Evolutionary conservation across 2,797 vertebrate genomes (phyloP).

Genomic region (Sylvia borin): DNA sequence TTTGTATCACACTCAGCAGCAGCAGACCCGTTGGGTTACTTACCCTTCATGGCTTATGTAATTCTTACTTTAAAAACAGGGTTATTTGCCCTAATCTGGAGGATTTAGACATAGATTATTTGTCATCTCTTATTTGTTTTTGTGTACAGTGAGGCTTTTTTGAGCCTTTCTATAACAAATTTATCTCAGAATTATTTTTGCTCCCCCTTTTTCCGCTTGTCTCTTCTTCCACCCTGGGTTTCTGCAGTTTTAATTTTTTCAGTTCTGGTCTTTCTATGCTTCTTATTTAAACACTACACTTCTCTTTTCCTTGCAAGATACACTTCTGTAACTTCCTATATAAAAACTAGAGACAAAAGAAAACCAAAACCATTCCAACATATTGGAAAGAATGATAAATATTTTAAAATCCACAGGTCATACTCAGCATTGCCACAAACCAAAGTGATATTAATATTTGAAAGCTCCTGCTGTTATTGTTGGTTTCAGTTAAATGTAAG

Average conservation of each 20-base stretch:
- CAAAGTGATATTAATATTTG: neutral
- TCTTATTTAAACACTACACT: neutral
- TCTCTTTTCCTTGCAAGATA: neutral
- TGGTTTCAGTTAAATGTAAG: neutral
- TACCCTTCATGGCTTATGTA: neutral
- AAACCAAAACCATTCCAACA: neutral
- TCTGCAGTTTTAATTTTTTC: neutral
- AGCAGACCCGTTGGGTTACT: neutral
- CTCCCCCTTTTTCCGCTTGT: rapidly evolving
- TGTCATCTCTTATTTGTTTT: neutral
- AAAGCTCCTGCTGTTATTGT: neutral
- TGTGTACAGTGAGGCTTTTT: neutral
- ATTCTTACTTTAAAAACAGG: neutral
- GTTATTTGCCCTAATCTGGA: neutral
- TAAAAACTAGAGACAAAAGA: neutral
- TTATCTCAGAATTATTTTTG: neutral
- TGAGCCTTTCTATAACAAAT: neutral
- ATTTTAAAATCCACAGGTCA: neutral
- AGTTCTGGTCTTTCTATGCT: neutral
- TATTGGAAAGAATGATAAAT: neutral
- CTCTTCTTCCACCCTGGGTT: neutral
- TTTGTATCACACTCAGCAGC: neutral
- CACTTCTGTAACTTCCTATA: neutral
- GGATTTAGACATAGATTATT: neutral
- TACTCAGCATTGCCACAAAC: neutral